Base-by-base conservation (phyloP, 2,888 invertebrate genomes). In the Hemicrepidius hirtus region DNA sequence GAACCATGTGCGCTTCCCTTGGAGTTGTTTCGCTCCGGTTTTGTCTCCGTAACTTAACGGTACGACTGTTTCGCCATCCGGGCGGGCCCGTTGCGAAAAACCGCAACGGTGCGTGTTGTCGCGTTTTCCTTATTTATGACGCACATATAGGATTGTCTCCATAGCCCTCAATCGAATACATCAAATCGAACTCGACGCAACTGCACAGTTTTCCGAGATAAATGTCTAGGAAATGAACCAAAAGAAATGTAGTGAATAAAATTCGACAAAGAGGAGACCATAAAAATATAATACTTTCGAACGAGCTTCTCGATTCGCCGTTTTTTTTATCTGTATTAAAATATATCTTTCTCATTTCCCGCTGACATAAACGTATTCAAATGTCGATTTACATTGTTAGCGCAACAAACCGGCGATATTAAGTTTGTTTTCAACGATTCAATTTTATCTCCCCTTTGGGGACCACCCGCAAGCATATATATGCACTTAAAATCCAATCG, bases 301-400 rank as follows among this genome's bases (percentile, higher is more conserved):
- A 65, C 59, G 66, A 66, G 66, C 68, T 59, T 16, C 49, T 59
- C 59, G 66, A 65, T 66, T 65, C 66, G 66, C 49, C 55, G 44
- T 60, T 71, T 64, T 50, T 71, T 59, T 71, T 41, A 60, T 71
- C 65, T 57, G 50, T 62, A 59, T 65, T 65, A 57, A 65, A 64
- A 64, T 63, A 59, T 64, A 64, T 66, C 60, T 71, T 57, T 60
- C 66, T 71, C 59, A 60, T 69, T 76, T 75, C 73, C 60, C 40
- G 50, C 63, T 67, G 69, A 69, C 74, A 69, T 75, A 71, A 71
- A 71, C 73, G 73, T 75, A 76, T 77, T 78, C 76, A 78, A 77
- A 78, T 75, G 71, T 74, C 75, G 74, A 78, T 78, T 77, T 76
- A 76, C 71, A 76, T 77, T 75, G 75, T 75, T 76, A 73, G 75